phyloP scores from a whole-genome alignment of 2,797 vertebrate genomes.

The Selene dorsalis region DNA sequence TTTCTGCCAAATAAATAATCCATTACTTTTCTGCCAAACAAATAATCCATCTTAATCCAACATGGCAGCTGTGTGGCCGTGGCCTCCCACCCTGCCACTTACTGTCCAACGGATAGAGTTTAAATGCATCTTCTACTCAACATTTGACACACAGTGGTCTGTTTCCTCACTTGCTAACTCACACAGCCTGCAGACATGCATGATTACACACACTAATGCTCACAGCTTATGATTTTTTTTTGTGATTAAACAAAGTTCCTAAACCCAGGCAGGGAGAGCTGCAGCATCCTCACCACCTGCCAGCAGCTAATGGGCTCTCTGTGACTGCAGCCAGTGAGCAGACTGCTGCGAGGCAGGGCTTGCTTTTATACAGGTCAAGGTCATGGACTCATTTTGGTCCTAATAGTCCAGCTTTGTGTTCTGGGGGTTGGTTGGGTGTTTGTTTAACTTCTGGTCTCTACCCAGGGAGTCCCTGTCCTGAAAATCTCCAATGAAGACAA shows the following conservation, averaged over 20 bases:
- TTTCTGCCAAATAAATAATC: slow-evolving; percentile 62
- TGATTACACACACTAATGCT: slow-evolving; percentile 68
- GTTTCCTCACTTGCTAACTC: slow-evolving; percentile 56
- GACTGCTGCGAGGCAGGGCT: slow-evolving; percentile 9
- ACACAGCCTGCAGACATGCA: slow-evolving; percentile 46
- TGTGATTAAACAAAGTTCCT: slow-evolving; percentile 63
- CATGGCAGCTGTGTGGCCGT: slow-evolving; percentile 63
- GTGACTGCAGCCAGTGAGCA: slow-evolving; percentile 23
- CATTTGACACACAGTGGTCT: slow-evolving; percentile 60
- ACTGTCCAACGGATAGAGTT: slow-evolving; percentile 53
- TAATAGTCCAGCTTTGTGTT: not conserved
- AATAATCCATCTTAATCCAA: slow-evolving; percentile 74
- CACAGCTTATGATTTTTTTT: slow-evolving; percentile 66
- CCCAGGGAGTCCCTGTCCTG: not conserved
- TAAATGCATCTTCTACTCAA: slow-evolving; percentile 66
- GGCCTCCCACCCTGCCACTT: slow-evolving; percentile 64
- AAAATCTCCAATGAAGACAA: not conserved
- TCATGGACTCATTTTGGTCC: slow-evolving; percentile 26
- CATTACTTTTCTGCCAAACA: slow-evolving; percentile 61
- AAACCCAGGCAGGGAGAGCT: slow-evolving; percentile 40
- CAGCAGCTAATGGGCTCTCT: slow-evolving; percentile 58
- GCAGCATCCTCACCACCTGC: slow-evolving; percentile 23
- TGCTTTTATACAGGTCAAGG: slow-evolving; percentile 53
- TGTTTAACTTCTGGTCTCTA: not conserved
- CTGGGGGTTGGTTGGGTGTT: not conserved